Conservation (phyloP, 1,140 invertebrate genomes). For the Scaptomyza pallida region DNA sequence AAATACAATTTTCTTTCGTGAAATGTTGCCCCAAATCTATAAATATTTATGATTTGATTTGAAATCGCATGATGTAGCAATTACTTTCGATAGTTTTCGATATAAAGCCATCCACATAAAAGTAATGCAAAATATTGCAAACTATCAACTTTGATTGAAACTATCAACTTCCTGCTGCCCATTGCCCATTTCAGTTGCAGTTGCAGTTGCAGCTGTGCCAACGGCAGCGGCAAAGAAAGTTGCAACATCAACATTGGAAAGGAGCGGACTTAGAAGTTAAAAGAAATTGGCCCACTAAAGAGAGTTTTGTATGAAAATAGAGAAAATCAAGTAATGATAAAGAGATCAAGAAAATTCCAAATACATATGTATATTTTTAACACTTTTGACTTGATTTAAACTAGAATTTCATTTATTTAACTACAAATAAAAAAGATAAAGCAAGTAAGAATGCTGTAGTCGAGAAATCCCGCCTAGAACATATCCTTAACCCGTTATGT, state of each 20-base stretch:
- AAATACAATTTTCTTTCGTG: too few species aligned
- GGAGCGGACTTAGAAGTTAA: neutral
- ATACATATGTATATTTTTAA: too few species aligned
- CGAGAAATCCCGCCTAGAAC: too few species aligned
- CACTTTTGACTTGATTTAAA: too few species aligned
- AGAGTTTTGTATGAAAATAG: neutral
- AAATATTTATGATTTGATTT: neutral
- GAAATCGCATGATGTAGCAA: neutral
- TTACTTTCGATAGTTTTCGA: neutral
- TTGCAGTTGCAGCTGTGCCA: conserved; percentile 17
- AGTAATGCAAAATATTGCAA: neutral
- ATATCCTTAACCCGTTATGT: too few species aligned
- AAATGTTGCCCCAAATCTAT: neutral
- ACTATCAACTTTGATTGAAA: conserved; percentile 14
- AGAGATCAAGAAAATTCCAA: too few species aligned
- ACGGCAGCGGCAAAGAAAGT: conserved; percentile 54
- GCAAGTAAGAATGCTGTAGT: too few species aligned
- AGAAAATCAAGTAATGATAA: too few species aligned
- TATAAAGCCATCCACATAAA: neutral
- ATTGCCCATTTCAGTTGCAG: too few species aligned
- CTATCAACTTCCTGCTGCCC: conserved; percentile 17
- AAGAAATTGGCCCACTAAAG: neutral
- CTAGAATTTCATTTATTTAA: too few species aligned
- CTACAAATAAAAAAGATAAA: too few species aligned
- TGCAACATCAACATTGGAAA: conserved; percentile 5